Base-by-base conservation (phyloP, 2,113 vertebrate genomes). In the Choloepus hoffmanni region DNA sequence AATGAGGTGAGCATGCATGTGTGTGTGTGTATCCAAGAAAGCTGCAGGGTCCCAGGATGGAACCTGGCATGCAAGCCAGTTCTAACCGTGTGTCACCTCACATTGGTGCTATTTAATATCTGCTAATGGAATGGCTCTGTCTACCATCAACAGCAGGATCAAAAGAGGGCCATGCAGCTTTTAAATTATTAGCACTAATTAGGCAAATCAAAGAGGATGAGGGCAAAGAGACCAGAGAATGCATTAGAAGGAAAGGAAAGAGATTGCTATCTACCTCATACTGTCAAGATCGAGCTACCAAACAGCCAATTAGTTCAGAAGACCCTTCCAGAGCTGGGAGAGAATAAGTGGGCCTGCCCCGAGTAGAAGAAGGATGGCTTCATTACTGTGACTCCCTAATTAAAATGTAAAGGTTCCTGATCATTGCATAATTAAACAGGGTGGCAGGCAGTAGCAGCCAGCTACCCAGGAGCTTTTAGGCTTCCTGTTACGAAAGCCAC, bases 381-480 rank as follows among this genome's bases (percentile, higher is more conserved):
- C 97, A 98, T 99, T 98, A 98, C 90, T 95, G 95, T 91, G 94
- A 89, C 65, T 97, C 81, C 76, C 98, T 98, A 99, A 99, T 99
- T 99, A 99, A 98, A 98, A 98, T 96, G 98, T 98, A 98, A 98
- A 98, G 97, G 97, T 97, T 98, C 98, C 98, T 98, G 98, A 98
- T 98, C 96, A 96, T 88, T 97, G 98, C 98, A 98, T 98, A 98
- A 98, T 99, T 98, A 98, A 98, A 97, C 98, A 98, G 97, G 96
- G 97, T 94, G 97, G 96, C 97, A 97, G 97, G 97, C 90, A 24
- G 97, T 97, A 94, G 98, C 94, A 97, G 90, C 97, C 95, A 95
- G 96, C 96, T 96, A 89, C 90, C 94, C 90, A 78, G 96, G 91
- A 97, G 85, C 95, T 83, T 91, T 96, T 94, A 96, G 97, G 84